Conservation (phyloP, 2,113 vertebrate genomes). For the Boleophthalmus pectinirostris region DNA sequence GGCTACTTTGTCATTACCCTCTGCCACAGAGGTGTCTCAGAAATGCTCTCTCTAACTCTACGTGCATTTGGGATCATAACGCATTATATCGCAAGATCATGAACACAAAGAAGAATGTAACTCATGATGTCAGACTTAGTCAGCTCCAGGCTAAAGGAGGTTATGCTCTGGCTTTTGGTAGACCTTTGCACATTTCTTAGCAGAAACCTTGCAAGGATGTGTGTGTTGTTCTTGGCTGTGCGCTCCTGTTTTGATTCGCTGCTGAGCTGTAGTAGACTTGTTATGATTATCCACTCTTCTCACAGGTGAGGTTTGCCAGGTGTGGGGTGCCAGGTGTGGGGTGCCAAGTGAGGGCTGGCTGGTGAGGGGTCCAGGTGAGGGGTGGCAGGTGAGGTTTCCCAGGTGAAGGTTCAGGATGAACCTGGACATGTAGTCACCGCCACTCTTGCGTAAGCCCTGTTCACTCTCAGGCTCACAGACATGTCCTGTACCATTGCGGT, state of each 20-base stretch:
- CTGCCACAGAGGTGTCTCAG: neutral
- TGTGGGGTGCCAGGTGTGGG: neutral
- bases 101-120: neutral
- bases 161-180: neutral
- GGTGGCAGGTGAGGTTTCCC: neutral
- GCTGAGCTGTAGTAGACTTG: neutral
- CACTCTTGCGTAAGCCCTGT: conserved; percentile 1
- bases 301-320: neutral
- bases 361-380: neutral
- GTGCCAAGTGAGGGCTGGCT: neutral
- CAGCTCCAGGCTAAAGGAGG: neutral
- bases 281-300: neutral
- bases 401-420: neutral
- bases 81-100: neutral
- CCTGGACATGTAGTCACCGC: conserved; percentile 27
- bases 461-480: conserved; percentile 16
- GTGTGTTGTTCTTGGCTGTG: neutral
- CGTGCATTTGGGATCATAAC: neutral
- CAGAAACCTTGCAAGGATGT: neutral
- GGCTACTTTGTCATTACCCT: neutral
- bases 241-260: neutral
- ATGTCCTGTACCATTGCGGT: conserved; percentile 27
- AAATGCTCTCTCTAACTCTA: neutral
- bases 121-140: neutral
- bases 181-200: neutral